Evolutionary conservation across 2,888 invertebrate species (phyloP), one percentile per base, ranked within the genome.

Genomic region (Thera obeliscata): DNA sequence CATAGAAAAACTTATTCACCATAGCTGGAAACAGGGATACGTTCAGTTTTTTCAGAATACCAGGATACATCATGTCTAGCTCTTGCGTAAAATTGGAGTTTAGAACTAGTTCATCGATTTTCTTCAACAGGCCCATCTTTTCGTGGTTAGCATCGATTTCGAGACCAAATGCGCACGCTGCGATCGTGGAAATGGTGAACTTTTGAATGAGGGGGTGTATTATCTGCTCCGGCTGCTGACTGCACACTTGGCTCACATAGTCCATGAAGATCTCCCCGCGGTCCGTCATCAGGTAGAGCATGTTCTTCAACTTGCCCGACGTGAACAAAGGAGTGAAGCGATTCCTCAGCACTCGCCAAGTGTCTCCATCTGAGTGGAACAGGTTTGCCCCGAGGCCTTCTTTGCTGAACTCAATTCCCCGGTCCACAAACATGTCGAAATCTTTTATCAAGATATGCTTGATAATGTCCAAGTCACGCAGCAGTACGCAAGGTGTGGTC

Each of bases 401-500:
- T 6, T 82, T 81, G 48, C 83, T 83, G 12, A 85, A 81, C 49
- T 82, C 81, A 0, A 85, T 2, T 0, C 86, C 86, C 6, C 89
- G 83, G 6, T 89, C 85, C 2, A 69, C 8, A 36, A 89, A 89
- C 0, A 57, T 4, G 11, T 87, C 81, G 54, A 88, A 89, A 69
- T 88, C 88, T 65, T 86, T 87, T 11, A 89, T 84, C 74, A 88
- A 75, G 0, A 89, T 70, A 2, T 83, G 76, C 72, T 87, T 88
- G 5, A 89, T 72, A 2, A 87, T 58, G 7, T 90, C 88, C 35
- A 86, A 75, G 69, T 90, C 89, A 12, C 84, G 75, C 11, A 90
- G 67, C 2, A 88, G 54, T 11, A 89, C 50, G 54, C 76, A 73
- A 0, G 87, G 88, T 3, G 78, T 78, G 0, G 82, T 83, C 78